Percentiles rank a stretch among this genome's conserved stretches.
phyloP scores from a whole-genome alignment of 2,113 vertebrate genomes.

The Glaucomys volans region DNA sequence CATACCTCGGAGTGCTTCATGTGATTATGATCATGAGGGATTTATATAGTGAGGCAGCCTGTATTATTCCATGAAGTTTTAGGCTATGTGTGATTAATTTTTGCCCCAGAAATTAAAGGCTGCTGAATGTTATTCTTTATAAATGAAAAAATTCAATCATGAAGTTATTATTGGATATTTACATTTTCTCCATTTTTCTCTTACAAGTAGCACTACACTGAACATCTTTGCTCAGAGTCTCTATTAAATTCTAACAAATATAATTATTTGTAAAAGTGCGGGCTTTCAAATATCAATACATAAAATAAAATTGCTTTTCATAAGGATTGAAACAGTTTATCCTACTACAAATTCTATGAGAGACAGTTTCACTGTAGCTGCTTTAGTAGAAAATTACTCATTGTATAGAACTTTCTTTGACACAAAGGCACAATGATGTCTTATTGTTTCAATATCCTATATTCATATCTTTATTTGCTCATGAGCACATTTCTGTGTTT shows the following conservation, averaged over 20 bases:
- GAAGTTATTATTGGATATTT: not conserved
- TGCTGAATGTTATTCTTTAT: not conserved
- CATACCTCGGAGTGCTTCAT: not conserved
- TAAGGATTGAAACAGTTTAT: not conserved
- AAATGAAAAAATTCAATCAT: not conserved
- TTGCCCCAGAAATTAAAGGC: not conserved
- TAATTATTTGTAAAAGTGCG: not conserved
- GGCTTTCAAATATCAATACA: not conserved
- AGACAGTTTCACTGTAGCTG: not conserved
- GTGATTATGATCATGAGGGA: not conserved
- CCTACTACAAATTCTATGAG: not conserved
- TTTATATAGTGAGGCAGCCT: not conserved
- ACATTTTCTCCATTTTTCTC: not conserved
- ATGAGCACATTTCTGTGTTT: not conserved
- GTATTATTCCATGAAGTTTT: not conserved
- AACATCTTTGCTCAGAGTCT: not conserved
- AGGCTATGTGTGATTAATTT: not conserved
- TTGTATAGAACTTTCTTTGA: not conserved
- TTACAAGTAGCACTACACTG: not conserved
- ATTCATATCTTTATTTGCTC: not conserved
- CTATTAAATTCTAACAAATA: not conserved
- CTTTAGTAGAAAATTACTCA: not conserved
- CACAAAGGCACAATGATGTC: not conserved
- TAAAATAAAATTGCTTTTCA: not conserved
- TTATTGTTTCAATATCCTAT: not conserved